These are phyloP conservation scores for Andricus quercusramuli DNA, from an alignment of 2,888 invertebrate species.

Conservation along the genomic window DNA sequence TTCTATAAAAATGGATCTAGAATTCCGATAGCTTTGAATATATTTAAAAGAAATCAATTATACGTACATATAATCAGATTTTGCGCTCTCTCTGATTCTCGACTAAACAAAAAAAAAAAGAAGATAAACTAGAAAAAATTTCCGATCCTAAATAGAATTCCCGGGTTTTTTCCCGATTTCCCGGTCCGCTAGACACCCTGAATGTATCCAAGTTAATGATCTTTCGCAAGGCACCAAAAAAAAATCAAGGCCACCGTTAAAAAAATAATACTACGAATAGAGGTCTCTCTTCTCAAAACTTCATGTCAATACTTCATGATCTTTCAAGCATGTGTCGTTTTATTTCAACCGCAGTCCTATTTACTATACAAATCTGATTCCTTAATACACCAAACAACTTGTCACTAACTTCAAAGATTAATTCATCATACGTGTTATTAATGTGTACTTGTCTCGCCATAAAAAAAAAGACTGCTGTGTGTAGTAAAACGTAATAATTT, in stretches of 20 bases:
- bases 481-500: conserved; percentile 52
- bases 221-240: background rate
- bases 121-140: too few relatives aligned
- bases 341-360: conserved; percentile 73
- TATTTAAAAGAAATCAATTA: too few relatives aligned
- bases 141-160: too few relatives aligned
- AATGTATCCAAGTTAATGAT: background rate
- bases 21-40: too few relatives aligned
- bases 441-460: conserved; percentile 46
- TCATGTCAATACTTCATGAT: conserved; percentile 41
- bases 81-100: too few relatives aligned
- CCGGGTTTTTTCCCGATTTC: too few relatives aligned
- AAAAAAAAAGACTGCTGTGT: conserved; percentile 48
- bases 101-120: too few relatives aligned
- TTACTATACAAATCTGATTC: conserved; percentile 71
- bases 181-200: too few relatives aligned
- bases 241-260: conserved; percentile 35
- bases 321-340: conserved; percentile 70
- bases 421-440: conserved; percentile 53
- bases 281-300: conserved; percentile 64
- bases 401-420: conserved; percentile 57
- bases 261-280: conserved; percentile 49
- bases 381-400: conserved; percentile 69
- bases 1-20: too few relatives aligned
- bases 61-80: too few relatives aligned